Evolutionary conservation across 2,797 vertebrate species (phyloP), one percentile per base, ranked within the genome.

Genomic region (Lateolabrax maculatus): DNA sequence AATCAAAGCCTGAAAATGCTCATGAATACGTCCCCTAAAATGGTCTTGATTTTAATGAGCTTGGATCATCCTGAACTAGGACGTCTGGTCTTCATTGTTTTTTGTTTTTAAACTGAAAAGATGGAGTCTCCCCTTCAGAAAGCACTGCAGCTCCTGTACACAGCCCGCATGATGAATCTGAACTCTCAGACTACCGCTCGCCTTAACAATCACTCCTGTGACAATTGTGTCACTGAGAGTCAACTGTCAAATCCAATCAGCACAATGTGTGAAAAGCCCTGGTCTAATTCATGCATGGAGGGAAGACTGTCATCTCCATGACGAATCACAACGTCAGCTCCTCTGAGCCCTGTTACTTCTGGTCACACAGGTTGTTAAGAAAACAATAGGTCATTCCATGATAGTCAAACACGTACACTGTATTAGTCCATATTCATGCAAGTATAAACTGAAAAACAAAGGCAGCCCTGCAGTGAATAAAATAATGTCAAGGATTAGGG

Each of bases 231-330:
- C 52, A 48, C 51, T 0, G 15, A 31, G 48, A 71, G 43, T n/a
- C 51, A 73, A 53, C 37, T 74, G 83, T 69, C 84, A 63, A 39
- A 19, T 25, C 3, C 6, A 51, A 73, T 83, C 13, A 79, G 52
- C 48, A 31, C n/a, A 19, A 39, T 23, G 43, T 53, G 58, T 34
- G 6, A 61, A 81, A 69, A 55, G 37, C 25, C 52, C 55, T 16
- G 34, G 2, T 58, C 10, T 9, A 46, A 18, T 60, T 68, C 5
- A 49, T 31, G 25, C n/a, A 48, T 36, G 41, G 44, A n/a, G 39
- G 3, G 9, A 52, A 29, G 43, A 11, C 57, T 37, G 9, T 48
- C 1, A 27, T 27, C 16, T 44, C 31, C 46, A 43, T 41, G 48
- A 58, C 15, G 2, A 51, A 58, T 55, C 41, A 25, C 68, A 49